A percentile compares a stretch with the other conserved stretches of the same genome.
These are phyloP conservation scores for Heliothis peltigera DNA, from an alignment of 2,888 invertebrate species.

Conservation along the genomic window DNA sequence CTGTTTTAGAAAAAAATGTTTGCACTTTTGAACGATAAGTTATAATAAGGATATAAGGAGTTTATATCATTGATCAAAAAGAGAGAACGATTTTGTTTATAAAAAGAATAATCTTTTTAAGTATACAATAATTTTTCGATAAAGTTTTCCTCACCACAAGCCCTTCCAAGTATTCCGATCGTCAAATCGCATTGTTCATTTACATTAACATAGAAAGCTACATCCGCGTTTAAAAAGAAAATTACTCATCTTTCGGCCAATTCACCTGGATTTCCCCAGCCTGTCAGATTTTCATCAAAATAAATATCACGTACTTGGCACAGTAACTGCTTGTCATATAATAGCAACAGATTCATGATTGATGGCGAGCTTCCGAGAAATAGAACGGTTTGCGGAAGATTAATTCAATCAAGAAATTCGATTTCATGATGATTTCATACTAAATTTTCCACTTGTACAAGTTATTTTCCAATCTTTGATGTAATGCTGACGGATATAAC, in stretches of 20 bases:
- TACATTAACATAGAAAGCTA: constrained; percentile 42
- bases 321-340: constrained; percentile 51
- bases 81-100: background rate
- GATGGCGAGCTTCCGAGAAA: constrained; percentile 53
- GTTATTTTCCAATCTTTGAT: constrained; percentile 55
- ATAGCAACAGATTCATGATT: constrained; percentile 51
- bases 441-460: constrained; percentile 53
- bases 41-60: background rate
- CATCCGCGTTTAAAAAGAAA: constrained; percentile 36
- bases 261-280: constrained; percentile 41
- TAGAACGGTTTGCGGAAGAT: constrained; percentile 43
- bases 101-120: background rate
- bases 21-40: background rate
- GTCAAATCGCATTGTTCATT: constrained; percentile 30
- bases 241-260: constrained; percentile 36
- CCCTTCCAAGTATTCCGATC: constrained; percentile 20
- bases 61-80: too few species aligned
- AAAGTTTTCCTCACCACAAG: constrained; percentile 31
- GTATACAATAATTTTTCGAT: background rate
- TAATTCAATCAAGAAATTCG: constrained; percentile 56
- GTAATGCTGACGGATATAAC: constrained; percentile 41
- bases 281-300: constrained; percentile 46
- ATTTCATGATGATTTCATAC: constrained; percentile 61
- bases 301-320: constrained; percentile 52
- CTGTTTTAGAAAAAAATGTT: background rate